Conservation (phyloP, 1,140 invertebrate species). For the Choristoneura fumiferana region DNA sequence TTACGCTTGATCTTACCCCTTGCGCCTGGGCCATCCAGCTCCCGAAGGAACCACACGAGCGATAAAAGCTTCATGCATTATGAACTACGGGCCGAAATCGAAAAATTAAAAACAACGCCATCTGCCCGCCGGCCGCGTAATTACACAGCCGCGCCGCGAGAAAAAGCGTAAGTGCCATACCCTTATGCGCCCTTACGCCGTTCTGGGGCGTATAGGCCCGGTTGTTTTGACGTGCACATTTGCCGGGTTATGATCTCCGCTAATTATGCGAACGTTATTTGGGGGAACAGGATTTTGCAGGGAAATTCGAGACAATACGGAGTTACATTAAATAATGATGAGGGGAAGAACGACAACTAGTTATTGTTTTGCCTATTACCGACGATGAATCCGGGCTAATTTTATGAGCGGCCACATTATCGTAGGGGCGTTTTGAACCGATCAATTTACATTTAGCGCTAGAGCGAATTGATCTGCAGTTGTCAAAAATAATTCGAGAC, state of each 20-base stretch:
- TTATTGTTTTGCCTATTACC: neutral
- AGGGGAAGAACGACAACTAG: too few relatives aligned
- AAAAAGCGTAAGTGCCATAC: too few relatives aligned
- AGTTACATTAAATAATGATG: neutral
- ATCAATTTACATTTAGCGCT: too few relatives aligned
- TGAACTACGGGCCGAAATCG: conserved; percentile 12
- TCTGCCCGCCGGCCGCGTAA: neutral
- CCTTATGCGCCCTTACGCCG: too few relatives aligned
- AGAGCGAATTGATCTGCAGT: too few relatives aligned
- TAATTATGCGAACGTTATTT: neutral
- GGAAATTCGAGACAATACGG: neutral
- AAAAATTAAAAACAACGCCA: conserved; percentile 18
- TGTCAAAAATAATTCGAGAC: too few relatives aligned
- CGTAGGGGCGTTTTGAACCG: too few relatives aligned
- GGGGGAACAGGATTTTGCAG: neutral
- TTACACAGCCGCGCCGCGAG: too few relatives aligned
- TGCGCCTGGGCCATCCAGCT: neutral
- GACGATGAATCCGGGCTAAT: neutral
- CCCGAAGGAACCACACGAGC: conserved; percentile 4
- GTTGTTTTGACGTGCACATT: neutral
- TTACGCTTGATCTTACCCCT: neutral
- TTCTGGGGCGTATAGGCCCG: too few relatives aligned
- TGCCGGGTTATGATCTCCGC: neutral
- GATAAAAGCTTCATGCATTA: conserved; percentile 17
- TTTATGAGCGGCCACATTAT: too few relatives aligned